Evolutionary conservation across 1,140 invertebrate species (phyloP).

Genomic region (Lysiphlebus fabarum): DNA sequence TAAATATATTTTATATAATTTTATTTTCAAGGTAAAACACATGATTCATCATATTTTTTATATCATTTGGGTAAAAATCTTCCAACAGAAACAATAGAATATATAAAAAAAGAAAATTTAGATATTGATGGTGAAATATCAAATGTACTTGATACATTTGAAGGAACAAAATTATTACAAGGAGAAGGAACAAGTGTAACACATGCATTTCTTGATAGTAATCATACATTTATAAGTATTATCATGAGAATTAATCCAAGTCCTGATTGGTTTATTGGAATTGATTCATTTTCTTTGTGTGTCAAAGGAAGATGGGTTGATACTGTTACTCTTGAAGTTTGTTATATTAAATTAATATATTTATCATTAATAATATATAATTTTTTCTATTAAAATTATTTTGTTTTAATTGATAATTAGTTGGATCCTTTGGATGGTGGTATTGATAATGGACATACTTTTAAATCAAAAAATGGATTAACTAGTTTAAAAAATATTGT

Average conservation of each 20-base stretch:
- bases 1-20: conserved; percentile 3
- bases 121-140: conserved; percentile 59
- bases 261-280: conserved; percentile 97
- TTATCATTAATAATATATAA: conserved; percentile 1
- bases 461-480: conserved; percentile 91
- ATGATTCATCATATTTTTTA: conserved; percentile 74
- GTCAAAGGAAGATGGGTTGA: conserved; percentile 93
- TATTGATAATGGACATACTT: conserved; percentile 95
- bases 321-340: conserved; percentile 84
- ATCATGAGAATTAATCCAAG: conserved; percentile 87
- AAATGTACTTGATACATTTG: conserved; percentile 71
- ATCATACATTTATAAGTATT: conserved; percentile 84
- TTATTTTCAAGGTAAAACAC: conserved; percentile 72
- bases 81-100: conserved; percentile 71
- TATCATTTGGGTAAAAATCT: conserved; percentile 76
- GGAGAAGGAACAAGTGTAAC: conserved; percentile 77
- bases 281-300: conserved; percentile 91
- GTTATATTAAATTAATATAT: conserved; percentile 8
- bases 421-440: conserved; percentile 94
- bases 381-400: not conserved
- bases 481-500: conserved; percentile 87
- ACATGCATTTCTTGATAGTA: conserved; percentile 85
- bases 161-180: conserved; percentile 69
- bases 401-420: conserved; percentile 50
- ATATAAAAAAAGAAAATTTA: conserved; percentile 78